A percentile compares a stretch with the other conserved stretches of the same genome.
These are phyloP conservation scores for Ceratina australensis DNA, from an alignment of 1,140 invertebrate species.

Conservation along the genomic window DNA sequence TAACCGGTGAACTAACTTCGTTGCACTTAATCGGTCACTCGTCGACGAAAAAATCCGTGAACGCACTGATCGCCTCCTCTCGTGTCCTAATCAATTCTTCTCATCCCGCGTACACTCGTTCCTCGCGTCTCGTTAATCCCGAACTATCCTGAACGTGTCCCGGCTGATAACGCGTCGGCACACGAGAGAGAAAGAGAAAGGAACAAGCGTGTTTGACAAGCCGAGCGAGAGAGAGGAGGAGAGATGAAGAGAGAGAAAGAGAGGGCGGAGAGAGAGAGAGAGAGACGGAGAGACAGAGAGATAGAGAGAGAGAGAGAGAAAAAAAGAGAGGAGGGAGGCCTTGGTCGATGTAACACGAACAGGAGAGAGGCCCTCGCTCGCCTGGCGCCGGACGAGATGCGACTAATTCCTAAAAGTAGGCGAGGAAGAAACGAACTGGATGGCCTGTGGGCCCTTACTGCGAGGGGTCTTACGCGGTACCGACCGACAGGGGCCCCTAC, in stretches of 20 bases:
- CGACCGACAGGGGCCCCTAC: constrained; percentile 66
- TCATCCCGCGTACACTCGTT: not conserved
- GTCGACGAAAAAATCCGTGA: not conserved
- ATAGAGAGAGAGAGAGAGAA: constrained; percentile 14
- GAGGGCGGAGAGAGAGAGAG: not conserved
- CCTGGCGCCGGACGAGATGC: constrained; percentile 64
- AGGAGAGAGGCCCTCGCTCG: constrained; percentile 46
- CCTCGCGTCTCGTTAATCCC: constrained; percentile 21
- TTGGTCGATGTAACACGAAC: constrained; percentile 13
- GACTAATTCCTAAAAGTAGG: constrained; percentile 75
- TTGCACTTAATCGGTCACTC: constrained; percentile 15
- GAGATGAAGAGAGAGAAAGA: not conserved
- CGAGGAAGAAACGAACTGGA: constrained; percentile 74
- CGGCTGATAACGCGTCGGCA: constrained; percentile 2
- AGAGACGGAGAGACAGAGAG: constrained; percentile 6
- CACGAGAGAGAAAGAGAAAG: not conserved
- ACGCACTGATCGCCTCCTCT: not conserved
- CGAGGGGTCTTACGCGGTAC: constrained; percentile 69
- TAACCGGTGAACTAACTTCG: not conserved
- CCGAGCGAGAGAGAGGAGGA: not conserved
- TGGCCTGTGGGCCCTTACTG: constrained; percentile 77
- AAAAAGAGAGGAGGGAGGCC: constrained; percentile 2
- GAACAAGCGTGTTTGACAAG: no score
- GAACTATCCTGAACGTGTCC: not conserved
- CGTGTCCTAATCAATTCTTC: no score